These are phyloP conservation scores for Amazona vittata DNA, from an alignment of 2,113 vertebrate genomes.

Conservation along the genomic window DNA sequence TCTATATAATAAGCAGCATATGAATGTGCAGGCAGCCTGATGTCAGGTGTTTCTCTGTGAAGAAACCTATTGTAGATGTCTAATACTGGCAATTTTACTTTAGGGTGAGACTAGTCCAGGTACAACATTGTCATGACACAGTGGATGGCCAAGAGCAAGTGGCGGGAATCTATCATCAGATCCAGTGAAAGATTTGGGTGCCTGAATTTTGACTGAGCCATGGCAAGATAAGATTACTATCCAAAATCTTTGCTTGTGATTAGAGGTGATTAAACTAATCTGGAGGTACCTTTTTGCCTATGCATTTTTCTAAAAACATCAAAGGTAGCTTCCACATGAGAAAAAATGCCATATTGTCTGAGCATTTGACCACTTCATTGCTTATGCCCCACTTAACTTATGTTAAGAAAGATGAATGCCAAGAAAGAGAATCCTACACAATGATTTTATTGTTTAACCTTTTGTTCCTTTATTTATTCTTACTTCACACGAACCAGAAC, in stretches of 20 bases:
- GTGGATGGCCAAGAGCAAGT: neutral
- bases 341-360: neutral
- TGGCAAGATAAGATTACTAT: neutral
- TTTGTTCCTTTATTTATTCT: neutral
- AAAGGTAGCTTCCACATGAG: neutral
- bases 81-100: rapidly evolving
- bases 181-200: neutral
- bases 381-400: neutral
- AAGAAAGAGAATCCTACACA: neutral
- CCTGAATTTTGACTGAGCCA: neutral
- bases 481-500: neutral
- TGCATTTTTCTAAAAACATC: neutral
- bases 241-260: neutral
- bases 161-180: rapidly evolving
- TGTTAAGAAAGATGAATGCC: neutral
- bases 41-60: neutral
- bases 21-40: neutral
- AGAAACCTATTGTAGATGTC: neutral
- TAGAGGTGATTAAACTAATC: neutral
- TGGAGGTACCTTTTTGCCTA: neutral
- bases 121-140: neutral
- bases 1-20: rapidly evolving
- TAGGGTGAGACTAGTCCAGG: neutral
- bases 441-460: neutral
- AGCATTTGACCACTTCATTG: neutral